These are phyloP conservation scores for Scarus forsteni DNA, from an alignment of 2,797 vertebrate species.

Conservation along the genomic window DNA sequence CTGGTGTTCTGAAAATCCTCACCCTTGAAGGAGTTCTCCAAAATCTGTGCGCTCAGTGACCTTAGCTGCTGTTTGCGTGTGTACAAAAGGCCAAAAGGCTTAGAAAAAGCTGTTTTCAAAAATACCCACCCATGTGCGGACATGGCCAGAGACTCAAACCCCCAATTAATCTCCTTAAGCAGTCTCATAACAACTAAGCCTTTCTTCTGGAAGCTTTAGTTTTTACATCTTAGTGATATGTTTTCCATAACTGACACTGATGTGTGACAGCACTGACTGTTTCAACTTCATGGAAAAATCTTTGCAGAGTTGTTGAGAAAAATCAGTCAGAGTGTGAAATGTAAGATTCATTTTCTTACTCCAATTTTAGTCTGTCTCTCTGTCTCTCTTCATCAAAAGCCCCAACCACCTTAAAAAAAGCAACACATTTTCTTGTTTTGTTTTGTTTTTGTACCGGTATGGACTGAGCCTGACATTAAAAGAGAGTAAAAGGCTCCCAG, in stretches of 20 bases:
- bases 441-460: slow-evolving; percentile 6
- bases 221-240: slow-evolving; percentile 43
- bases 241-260: slow-evolving; percentile 34
- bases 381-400: slow-evolving; percentile 27
- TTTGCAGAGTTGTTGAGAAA: not conserved
- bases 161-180: no score
- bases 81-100: no score
- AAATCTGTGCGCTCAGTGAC: no score
- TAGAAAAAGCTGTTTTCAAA: no score
- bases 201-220: slow-evolving; percentile 27
- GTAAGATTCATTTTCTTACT: not conserved
- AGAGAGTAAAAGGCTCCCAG: slow-evolving; percentile 40
- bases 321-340: slow-evolving; percentile 1
- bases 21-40: no score
- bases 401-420: slow-evolving; percentile 29
- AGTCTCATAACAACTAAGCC: no score
- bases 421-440: not conserved
- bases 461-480: slow-evolving; percentile 14
- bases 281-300: slow-evolving; percentile 17
- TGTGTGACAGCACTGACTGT: not conserved
- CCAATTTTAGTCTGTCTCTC: slow-evolving; percentile 25
- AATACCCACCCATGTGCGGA: no score
- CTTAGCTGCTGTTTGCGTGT: no score
- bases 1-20: no score
- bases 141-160: no score